Evolutionary conservation across 2,113 vertebrate genomes (phyloP).

Genomic region (Clinocottus analis): DNA sequence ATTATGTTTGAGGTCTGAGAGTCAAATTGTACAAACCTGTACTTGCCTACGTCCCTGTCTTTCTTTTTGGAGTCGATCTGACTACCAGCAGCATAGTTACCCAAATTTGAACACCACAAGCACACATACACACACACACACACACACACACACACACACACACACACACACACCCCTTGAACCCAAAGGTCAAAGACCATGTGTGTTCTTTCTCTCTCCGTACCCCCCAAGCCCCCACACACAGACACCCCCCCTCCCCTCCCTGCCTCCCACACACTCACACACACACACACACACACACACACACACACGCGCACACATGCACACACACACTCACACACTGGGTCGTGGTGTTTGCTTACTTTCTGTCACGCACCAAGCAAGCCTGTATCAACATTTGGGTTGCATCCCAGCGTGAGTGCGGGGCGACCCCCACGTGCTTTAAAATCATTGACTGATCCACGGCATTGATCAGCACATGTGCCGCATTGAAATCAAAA

Average conservation of each 20-base stretch:
- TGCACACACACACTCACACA: slow-evolving; percentile 26
- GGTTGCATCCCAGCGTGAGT: slow-evolving; percentile 19
- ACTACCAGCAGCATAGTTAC: slow-evolving; percentile 15
- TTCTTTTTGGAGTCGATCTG: slow-evolving; percentile 1
- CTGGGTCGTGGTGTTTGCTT: slow-evolving; percentile 47
- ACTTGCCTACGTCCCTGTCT: neutral
- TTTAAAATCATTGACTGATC: slow-evolving; percentile 38
- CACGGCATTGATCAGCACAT: slow-evolving; percentile 28
- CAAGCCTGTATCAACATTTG: slow-evolving; percentile 53
- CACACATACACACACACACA: slow-evolving; percentile 17
- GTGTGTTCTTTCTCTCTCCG: slow-evolving; percentile 48
- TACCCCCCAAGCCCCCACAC: too few relatives aligned
- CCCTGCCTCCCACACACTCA: too few relatives aligned
- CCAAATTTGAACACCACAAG: neutral
- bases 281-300: slow-evolving; percentile 30
- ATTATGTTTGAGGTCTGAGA: slow-evolving; percentile 15
- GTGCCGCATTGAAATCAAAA: slow-evolving; percentile 19
- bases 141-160: slow-evolving; percentile 29
- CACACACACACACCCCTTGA: slow-evolving; percentile 38
- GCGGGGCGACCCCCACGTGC: slow-evolving; percentile 9
- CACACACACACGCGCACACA: slow-evolving; percentile 17
- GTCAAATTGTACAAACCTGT: neutral
- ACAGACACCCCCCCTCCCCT: too few relatives aligned
- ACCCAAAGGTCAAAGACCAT: slow-evolving; percentile 67
- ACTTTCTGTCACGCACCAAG: slow-evolving; percentile 42